These are phyloP conservation scores for Laspeyria flexula DNA, from an alignment of 2,888 invertebrate species.

Conservation along the genomic window DNA sequence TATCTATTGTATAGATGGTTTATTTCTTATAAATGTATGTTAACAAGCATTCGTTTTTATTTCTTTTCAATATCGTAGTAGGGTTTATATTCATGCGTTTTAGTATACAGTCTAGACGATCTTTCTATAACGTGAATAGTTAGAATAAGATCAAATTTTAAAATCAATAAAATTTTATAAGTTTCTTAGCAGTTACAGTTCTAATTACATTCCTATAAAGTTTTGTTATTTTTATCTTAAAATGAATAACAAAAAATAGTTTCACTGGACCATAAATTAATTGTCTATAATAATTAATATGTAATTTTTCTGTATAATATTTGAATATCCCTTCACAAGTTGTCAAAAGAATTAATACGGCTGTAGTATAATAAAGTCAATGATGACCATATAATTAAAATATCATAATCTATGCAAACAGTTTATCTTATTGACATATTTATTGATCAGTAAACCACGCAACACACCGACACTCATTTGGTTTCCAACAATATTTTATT, in stretches of 20 bases:
- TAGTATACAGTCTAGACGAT: background rate
- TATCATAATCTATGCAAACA: constrained; percentile 45
- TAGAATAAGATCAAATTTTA: too few species aligned
- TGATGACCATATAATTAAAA: constrained; percentile 38
- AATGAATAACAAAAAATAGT: too few species aligned
- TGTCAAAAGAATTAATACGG: constrained; percentile 23
- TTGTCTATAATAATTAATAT: too few species aligned
- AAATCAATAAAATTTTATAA: too few species aligned
- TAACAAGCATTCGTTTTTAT: constrained; percentile 19
- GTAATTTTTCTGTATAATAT: too few species aligned
- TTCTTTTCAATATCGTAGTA: background rate
- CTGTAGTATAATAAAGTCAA: constrained; percentile 21
- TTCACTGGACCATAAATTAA: too few species aligned
- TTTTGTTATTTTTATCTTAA: too few species aligned
- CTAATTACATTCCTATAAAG: too few species aligned
- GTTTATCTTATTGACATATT: constrained; percentile 51
- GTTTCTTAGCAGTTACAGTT: too few species aligned
- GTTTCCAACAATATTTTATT: constrained; percentile 67
- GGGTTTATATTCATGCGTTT: background rate
- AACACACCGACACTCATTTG: constrained; percentile 45
- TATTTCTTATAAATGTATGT: constrained; percentile 35
- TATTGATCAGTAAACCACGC: constrained; percentile 41
- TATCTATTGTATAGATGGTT: constrained; percentile 36
- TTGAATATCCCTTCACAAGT: background rate
- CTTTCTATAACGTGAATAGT: too few species aligned